Conservation (phyloP, 2,797 vertebrate genomes). For the Aldrovandia affinis region DNA sequence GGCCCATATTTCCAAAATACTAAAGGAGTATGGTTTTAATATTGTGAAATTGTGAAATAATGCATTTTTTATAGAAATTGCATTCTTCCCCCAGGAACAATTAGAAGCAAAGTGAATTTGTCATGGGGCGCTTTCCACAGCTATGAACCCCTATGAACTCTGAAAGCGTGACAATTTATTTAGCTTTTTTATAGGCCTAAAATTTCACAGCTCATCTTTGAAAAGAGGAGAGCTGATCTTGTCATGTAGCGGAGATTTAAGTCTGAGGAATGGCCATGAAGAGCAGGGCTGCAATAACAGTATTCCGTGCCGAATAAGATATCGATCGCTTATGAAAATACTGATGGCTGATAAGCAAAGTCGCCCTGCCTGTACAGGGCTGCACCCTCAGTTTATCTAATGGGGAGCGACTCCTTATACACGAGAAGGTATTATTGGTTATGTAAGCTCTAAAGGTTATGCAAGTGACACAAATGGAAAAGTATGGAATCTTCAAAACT, state of each 20-base stretch:
- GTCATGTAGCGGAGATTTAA: background rate
- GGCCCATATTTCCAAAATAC: conserved; percentile 26
- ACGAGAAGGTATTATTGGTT: background rate
- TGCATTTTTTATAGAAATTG: conserved; percentile 20
- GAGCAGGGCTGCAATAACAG: background rate
- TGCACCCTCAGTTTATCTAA: background rate
- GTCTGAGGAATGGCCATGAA: background rate
- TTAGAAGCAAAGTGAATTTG: conserved; percentile 26
- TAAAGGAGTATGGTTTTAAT: background rate
- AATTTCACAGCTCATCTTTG: conserved; percentile 2
- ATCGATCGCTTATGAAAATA: conserved; percentile 24
- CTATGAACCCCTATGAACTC: background rate
- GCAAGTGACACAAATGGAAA: background rate
- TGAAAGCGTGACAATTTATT: background rate
- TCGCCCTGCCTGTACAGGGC: background rate
- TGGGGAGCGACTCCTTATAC: background rate
- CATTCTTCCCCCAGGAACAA: conserved; percentile 27
- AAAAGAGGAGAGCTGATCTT: background rate
- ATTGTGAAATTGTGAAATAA: conserved; percentile 27
- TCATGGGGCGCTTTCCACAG: conserved; percentile 20
- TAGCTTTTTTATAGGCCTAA: conserved; percentile 22
- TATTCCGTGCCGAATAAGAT: background rate
- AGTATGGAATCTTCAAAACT: background rate
- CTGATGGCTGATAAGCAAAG: conserved; percentile 8
- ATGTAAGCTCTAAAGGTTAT: conserved; percentile 4